Percentiles rank a stretch among this genome's conserved stretches.
phyloP scores from a whole-genome alignment of 2,113 vertebrate species.

The Acinonyx jubatus region DNA sequence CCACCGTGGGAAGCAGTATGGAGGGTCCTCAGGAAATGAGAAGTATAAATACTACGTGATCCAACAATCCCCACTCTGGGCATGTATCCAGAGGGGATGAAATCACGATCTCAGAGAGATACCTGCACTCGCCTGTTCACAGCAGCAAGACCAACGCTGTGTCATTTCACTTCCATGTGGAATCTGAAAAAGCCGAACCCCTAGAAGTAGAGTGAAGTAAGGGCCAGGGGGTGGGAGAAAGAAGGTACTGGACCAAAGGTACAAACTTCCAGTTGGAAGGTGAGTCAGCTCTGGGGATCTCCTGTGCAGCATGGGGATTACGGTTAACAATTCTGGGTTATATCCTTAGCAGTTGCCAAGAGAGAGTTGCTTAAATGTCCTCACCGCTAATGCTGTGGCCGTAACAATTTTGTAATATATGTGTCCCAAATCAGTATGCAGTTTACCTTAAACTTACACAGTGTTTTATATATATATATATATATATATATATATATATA shows the following conservation, averaged over 20 bases:
- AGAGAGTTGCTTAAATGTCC: neutral
- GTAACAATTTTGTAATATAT: neutral
- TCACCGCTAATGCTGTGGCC: neutral
- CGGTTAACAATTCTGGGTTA: neutral
- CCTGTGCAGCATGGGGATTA: too few relatives aligned
- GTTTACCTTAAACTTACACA: neutral
- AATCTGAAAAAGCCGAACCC: neutral
- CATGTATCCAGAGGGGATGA: neutral
- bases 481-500: too few relatives aligned
- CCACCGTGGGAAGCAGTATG: neutral
- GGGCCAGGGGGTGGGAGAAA: too few relatives aligned
- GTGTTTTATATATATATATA: neutral
- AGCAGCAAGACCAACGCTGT: neutral
- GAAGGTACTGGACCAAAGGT: neutral
- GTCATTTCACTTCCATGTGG: neutral
- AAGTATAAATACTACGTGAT: neutral
- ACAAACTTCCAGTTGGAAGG: neutral
- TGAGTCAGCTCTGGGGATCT: neutral
- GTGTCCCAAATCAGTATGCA: neutral
- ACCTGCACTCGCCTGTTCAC: neutral
- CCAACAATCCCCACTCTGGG: neutral
- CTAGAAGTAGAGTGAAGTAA: neutral
- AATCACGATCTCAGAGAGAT: neutral
- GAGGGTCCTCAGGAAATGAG: neutral
- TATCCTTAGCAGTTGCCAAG: neutral